Evolutionary conservation across 2,797 vertebrate species (phyloP).

Genomic region (Propithecus deckenii): DNA sequence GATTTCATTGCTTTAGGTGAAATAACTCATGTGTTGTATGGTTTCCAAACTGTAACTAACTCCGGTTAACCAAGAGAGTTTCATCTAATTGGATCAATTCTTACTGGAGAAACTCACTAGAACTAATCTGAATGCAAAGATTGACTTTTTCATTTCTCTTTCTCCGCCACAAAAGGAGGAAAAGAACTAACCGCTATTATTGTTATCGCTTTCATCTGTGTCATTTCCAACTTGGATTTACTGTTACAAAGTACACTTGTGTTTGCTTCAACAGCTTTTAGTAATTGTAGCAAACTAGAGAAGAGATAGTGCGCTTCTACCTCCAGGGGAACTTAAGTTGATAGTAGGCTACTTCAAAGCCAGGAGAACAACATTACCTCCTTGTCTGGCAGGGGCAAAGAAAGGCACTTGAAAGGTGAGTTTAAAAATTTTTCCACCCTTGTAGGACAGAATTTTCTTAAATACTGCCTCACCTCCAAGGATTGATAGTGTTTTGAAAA

Average conservation of each 20-base stretch:
- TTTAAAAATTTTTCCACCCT: neutral
- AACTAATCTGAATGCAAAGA: constrained; percentile 43
- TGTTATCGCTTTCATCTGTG: constrained; percentile 21
- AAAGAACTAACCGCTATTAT: neutral
- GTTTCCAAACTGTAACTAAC: constrained; percentile 63
- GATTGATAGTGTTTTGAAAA: constrained; percentile 44
- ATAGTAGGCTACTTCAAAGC: neutral
- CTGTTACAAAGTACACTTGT: neutral
- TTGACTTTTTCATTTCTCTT: constrained; percentile 58
- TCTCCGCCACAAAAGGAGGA: neutral
- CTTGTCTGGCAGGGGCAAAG: neutral
- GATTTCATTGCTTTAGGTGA: constrained; percentile 52
- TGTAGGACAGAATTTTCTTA: constrained; percentile 38
- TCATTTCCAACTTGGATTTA: neutral
- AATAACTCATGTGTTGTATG: constrained; percentile 56
- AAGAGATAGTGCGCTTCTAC: neutral
- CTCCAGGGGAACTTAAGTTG: neutral
- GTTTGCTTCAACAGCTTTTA: constrained; percentile 30
- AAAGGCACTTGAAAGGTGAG: constrained; percentile 18
- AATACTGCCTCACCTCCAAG: neutral
- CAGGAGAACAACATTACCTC: neutral
- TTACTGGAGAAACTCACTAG: constrained; percentile 53
- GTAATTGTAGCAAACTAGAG: constrained; percentile 22
- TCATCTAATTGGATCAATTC: constrained; percentile 48
- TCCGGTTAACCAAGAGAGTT: constrained; percentile 62